Base-by-base conservation (phyloP, 2,113 vertebrate genomes). In the Cromileptes altivelis region DNA sequence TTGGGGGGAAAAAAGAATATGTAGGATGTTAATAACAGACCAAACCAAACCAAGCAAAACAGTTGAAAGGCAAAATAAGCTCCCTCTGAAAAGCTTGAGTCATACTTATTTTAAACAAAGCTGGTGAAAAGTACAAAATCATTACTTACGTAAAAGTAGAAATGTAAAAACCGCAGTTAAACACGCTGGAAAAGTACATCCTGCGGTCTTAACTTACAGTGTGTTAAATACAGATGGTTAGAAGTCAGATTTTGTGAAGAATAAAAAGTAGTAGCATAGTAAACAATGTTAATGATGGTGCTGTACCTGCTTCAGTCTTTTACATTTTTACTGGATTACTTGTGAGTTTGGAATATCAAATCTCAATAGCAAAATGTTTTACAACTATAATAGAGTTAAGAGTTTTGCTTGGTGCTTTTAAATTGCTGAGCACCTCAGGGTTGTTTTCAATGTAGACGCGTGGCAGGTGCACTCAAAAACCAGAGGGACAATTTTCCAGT, bases 1-100 rank as follows among this genome's bases (percentile, higher is more conserved):
- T 74, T n/a, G n/a, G 18, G 52, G 5, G 2, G 37, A 37, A 67
- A 70, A 56, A 69, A 53, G 45, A 84, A 75, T 13, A 77, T 21
- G 77, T 88, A 78, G 89, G 86, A 76, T 78, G 85, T 81, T 91
- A 89, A 93, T 93, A 90, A 91, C 91, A 92, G 85, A 88, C 52
- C 65, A 61, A 84, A 76, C 57, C 65, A 88, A 85, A 78, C 80
- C 75, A 87, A 90, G 79, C 25, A 81, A 83, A 87, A 81, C 76
- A 64, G 52, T 81, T 87, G 53, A 72, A 70, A 49, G 23, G 69
- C 40, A 78, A 87, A 85, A 85, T 77, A 88, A 86, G 60, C 72
- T 21, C 50, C 27, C 25, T 63, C 15, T 70, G 30, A 82, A 70
- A 83, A 70, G 61, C 55, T 49, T 67, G 78, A 88, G 69, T 87